Percentiles rank a stretch among this genome's conserved stretches.
phyloP scores from a whole-genome alignment of 2,888 invertebrate species.

The Diogma glabrata region DNA sequence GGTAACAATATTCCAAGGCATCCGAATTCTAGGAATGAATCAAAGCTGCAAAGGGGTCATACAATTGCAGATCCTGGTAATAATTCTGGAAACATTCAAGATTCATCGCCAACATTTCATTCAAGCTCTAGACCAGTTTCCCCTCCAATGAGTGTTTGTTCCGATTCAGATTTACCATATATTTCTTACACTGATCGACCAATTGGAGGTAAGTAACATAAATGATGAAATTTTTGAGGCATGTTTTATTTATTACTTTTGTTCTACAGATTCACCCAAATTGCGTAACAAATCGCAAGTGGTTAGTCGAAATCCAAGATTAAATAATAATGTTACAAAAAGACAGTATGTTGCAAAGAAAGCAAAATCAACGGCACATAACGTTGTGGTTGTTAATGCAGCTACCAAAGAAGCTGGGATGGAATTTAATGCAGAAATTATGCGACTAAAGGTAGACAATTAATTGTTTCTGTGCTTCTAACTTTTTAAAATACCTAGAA shows the following conservation, averaged over 20 bases:
- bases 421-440: slow-evolving; percentile 65
- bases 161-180: slow-evolving; percentile 80
- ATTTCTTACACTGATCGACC: slow-evolving; percentile 85
- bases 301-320: slow-evolving; percentile 14
- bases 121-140: slow-evolving; percentile 50
- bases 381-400: slow-evolving; percentile 73
- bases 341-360: slow-evolving; percentile 29
- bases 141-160: slow-evolving; percentile 79
- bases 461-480: no score
- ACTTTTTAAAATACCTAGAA: no score
- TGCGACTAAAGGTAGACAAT: slow-evolving; percentile 47
- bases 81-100: slow-evolving; percentile 23
- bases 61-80: slow-evolving; percentile 39
- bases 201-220: slow-evolving; percentile 53
- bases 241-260: neutral
- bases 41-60: slow-evolving; percentile 38
- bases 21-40: slow-evolving; percentile 15
- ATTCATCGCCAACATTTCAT: slow-evolving; percentile 28
- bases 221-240: neutral
- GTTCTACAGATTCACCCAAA: slow-evolving; percentile 68
- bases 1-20: neutral
- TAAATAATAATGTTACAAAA: slow-evolving; percentile 17
- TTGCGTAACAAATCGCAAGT: slow-evolving; percentile 44
- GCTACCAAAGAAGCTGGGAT: slow-evolving; percentile 46
- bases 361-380: slow-evolving; percentile 45